A percentile compares a stretch with the other conserved stretches of the same genome.
Conservation (phyloP, 2,888 invertebrate species). For the Lepidonotus clava region DNA sequence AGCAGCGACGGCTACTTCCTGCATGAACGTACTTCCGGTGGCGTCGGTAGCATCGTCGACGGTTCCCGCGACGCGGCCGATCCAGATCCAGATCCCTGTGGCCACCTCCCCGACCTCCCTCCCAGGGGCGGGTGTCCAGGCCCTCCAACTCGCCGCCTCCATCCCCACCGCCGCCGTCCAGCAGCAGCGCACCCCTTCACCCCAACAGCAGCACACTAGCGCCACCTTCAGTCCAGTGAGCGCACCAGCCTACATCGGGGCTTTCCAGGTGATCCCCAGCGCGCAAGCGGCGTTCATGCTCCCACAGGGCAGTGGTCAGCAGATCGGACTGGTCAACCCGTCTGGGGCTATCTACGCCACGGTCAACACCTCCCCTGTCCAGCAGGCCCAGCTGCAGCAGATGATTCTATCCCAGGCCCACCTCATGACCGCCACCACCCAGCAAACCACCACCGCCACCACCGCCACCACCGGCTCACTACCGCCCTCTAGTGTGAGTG, state of each 20-base stretch:
- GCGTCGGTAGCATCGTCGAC: neutral
- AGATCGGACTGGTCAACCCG: neutral
- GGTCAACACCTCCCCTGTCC: slow-evolving; percentile 26
- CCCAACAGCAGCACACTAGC: neutral
- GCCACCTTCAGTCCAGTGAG: slow-evolving; percentile 17
- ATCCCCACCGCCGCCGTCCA: neutral
- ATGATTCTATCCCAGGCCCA: neutral
- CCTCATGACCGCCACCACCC: neutral
- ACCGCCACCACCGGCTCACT: neutral
- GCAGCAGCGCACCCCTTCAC: neutral
- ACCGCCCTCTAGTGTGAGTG: slow-evolving; percentile 27
- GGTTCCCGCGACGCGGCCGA: neutral
- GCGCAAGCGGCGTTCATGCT: neutral
- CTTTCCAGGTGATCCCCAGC: slow-evolving; percentile 50
- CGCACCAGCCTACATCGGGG: slow-evolving; percentile 19
- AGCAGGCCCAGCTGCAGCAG: slow-evolving; percentile 29
- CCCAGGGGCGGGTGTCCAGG: slow-evolving; percentile 37
- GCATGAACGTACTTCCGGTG: neutral
- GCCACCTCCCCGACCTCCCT: slow-evolving; percentile 40
- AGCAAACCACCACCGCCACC: neutral
- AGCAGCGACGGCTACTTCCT: neutral
- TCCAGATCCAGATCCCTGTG: slow-evolving; percentile 54
- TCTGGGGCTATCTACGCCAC: slow-evolving; percentile 6
- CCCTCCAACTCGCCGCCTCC: slow-evolving; percentile 20
- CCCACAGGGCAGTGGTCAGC: neutral